Evolutionary conservation across 2,888 invertebrate species (phyloP).

Genomic region (Stramonita haemastoma): DNA sequence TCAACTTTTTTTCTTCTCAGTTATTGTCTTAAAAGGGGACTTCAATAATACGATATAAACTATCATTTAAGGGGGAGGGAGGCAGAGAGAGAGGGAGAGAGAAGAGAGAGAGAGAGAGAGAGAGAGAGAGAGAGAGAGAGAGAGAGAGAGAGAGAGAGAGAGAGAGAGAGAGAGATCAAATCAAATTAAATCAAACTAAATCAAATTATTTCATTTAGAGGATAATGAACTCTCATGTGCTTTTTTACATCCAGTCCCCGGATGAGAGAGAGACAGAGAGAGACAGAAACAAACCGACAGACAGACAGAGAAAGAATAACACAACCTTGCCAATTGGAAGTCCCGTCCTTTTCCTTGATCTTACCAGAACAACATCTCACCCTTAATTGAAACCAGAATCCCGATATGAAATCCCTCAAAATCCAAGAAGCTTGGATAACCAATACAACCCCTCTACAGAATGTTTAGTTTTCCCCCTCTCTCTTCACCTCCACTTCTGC

Average conservation of each 20-base stretch:
- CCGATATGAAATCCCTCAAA: slow-evolving; percentile 1
- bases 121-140: too few species aligned
- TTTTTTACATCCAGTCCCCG: too few species aligned
- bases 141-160: slow-evolving; percentile 35
- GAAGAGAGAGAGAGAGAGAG: too few species aligned
- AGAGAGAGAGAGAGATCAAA: slow-evolving; percentile 33
- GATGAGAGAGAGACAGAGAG: slow-evolving; percentile 40
- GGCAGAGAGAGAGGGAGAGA: too few species aligned
- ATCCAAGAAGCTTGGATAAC: not conserved
- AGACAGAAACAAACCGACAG: slow-evolving; percentile 10
- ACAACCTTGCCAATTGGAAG: not conserved
- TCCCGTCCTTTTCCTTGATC: not conserved
- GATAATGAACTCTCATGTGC: too few species aligned
- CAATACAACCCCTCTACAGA: not conserved
- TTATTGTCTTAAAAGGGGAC: not conserved
- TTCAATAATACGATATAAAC: not conserved
- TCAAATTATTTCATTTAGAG: too few species aligned
- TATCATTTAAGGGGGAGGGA: not conserved
- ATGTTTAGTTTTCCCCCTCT: not conserved
- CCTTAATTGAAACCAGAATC: not conserved
- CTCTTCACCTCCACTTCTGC: not conserved
- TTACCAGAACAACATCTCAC: not conserved
- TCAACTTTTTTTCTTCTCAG: not conserved
- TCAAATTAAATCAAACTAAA: too few species aligned
- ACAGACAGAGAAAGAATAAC: slow-evolving; percentile 13